Base-by-base conservation (phyloP, 2,113 vertebrate species). In the Anolis carolinensis region DNA sequence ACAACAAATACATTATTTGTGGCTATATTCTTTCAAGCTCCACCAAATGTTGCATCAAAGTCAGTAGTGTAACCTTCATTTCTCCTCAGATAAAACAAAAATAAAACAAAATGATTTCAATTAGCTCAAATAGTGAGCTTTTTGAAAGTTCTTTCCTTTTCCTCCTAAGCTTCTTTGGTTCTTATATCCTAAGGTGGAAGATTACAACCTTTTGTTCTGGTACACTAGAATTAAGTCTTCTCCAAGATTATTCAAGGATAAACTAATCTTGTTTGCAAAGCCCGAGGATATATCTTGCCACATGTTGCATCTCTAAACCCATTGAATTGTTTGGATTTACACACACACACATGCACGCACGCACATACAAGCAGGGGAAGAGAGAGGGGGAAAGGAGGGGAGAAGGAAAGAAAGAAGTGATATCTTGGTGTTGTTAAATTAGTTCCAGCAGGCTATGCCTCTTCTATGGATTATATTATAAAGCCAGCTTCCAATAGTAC, bases 321-420 rank as follows among this genome's bases (percentile, higher is more conserved):
- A 30, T 27, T 79, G 62, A 65, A 82, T 80, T 25, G n/a, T 71
- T 88, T 84, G 62, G 48, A n/a, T 82, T 67, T 79, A 30, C 27
- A n/a, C 32, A 65, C 83, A 78, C 83, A 78, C 32, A 11, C 85
- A 88, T 55, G n/a, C 2, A 1, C 10, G 20, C n/a, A 23, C 21
- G 4, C 32, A 23, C 10, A 20, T 13, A 71, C 14, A 59, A 21
- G 21, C 16, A 30, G 18, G 21, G 39, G 48, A 16, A 48, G 3
- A 48, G 67, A 9, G 27, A n/a, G 25, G 63, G 59, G 36, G 5
- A n/a, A 62, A 13, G 52, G 30, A 30, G 14, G 50, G 30, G 18
- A 59, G 55, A 59, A 59, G 14, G 14, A 59, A 59, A 16, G 55
- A 59, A 59, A 59, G 55, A 59, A n/a, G 23, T 20, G 39, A 27